Evolutionary conservation across 2,888 invertebrate genomes (phyloP).

Genomic region (Corbicula japonica): DNA sequence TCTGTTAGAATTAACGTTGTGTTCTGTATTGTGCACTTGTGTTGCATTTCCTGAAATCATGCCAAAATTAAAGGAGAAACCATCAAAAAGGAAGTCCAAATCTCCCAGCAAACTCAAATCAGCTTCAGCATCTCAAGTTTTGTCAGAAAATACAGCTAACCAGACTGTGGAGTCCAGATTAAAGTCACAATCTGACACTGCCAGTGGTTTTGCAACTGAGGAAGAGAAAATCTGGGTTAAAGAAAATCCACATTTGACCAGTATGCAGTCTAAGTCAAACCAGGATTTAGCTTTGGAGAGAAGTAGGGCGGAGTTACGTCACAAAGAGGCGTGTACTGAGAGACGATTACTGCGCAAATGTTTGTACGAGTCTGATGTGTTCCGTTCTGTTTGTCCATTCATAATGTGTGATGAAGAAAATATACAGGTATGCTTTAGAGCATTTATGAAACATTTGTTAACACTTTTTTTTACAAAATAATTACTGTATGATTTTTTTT

Average conservation of each 20-base stretch:
- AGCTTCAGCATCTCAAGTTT: slow-evolving; percentile 40
- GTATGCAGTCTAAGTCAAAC: slow-evolving; percentile 11
- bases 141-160: slow-evolving; percentile 13
- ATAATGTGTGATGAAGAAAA: slow-evolving; percentile 57
- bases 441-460: background rate
- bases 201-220: slow-evolving; percentile 31
- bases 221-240: slow-evolving; percentile 60
- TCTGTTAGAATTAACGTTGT: slow-evolving; percentile 63
- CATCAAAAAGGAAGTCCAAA: slow-evolving; percentile 47
- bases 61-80: slow-evolving; percentile 48
- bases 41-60: slow-evolving; percentile 62
- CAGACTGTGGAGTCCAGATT: slow-evolving; percentile 29
- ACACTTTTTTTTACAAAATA: background rate
- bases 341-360: slow-evolving; percentile 71
- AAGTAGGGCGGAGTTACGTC: slow-evolving; percentile 64
- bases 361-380: slow-evolving; percentile 70
- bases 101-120: slow-evolving; percentile 56
- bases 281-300: slow-evolving; percentile 28
- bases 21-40: slow-evolving; percentile 70
- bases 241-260: slow-evolving; percentile 67
- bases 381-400: slow-evolving; percentile 64
- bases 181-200: slow-evolving; percentile 56
- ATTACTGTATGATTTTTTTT: background rate
- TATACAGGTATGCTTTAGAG: slow-evolving; percentile 58
- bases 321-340: slow-evolving; percentile 73